Evolutionary conservation across 2,888 invertebrate species (phyloP).

Genomic region (Dendrolimus pini): DNA sequence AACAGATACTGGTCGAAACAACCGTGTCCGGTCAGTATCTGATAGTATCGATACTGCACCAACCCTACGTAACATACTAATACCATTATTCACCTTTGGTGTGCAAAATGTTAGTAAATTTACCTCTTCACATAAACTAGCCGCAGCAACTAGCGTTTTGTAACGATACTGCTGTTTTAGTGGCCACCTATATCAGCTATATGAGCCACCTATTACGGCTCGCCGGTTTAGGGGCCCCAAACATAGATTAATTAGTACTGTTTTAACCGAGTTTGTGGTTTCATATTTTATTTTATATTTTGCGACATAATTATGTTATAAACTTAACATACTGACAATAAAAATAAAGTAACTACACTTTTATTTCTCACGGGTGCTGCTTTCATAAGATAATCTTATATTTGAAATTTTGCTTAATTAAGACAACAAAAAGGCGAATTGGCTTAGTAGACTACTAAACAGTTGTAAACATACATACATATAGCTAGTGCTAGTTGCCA

Average conservation of each 20-base stretch:
- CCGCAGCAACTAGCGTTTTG: neutral
- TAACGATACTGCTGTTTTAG: neutral
- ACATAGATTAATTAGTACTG: conserved; percentile 3
- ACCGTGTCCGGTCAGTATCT: too few species aligned
- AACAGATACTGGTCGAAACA: too few species aligned
- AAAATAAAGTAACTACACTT: neutral
- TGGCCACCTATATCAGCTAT: neutral
- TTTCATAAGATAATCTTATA: conserved; percentile 7
- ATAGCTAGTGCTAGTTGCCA: too few species aligned
- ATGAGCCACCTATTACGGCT: neutral
- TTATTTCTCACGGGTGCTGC: neutral
- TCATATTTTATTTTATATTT: conserved; percentile 25
- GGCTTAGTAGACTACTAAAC: too few species aligned
- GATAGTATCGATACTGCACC: too few species aligned
- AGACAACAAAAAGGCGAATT: neutral
- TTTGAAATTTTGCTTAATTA: neutral
- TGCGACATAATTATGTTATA: conserved; percentile 12
- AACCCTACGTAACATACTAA: neutral
- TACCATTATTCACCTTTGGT: conserved; percentile 11
- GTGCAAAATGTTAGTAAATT: conserved; percentile 15
- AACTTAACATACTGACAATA: neutral
- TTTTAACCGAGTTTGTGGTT: conserved; percentile 11
- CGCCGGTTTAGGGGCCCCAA: neutral
- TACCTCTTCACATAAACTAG: conserved; percentile 14
- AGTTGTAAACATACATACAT: too few species aligned